A percentile compares a stretch with the other conserved stretches of the same genome.
Conservation (phyloP, 2,888 invertebrate species). For the Trichogramma dendrolimi region DNA sequence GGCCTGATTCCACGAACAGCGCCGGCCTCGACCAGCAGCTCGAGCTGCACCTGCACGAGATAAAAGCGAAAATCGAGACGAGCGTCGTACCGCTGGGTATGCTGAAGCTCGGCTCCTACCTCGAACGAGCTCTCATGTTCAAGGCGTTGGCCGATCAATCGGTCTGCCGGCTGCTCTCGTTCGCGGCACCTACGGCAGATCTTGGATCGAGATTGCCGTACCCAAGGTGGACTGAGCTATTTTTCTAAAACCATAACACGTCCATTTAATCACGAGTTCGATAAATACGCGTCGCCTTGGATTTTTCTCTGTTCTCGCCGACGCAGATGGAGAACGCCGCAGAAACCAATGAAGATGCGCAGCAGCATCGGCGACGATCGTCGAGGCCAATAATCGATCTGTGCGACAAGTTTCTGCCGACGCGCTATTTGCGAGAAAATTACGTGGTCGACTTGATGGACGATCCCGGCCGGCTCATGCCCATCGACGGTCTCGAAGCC, state of each 20-base stretch:
- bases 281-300: slow-evolving; percentile 14
- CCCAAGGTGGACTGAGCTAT: slow-evolving; percentile 46
- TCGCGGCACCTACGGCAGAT: slow-evolving; percentile 57
- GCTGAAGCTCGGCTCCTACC: slow-evolving; percentile 58
- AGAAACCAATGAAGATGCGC: too few species aligned
- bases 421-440: slow-evolving; percentile 58
- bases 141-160: slow-evolving; percentile 64
- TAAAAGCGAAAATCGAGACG: slow-evolving; percentile 46
- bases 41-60: slow-evolving; percentile 42
- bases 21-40: slow-evolving; percentile 38
- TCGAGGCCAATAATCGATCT: too few species aligned
- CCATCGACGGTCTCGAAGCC: slow-evolving; percentile 46
- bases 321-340: too few species aligned
- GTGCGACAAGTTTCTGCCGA: slow-evolving; percentile 46
- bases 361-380: too few species aligned
- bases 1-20: slow-evolving; percentile 31
- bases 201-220: slow-evolving; percentile 65
- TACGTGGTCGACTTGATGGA: slow-evolving; percentile 62
- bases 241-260: too few species aligned
- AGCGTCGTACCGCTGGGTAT: slow-evolving; percentile 60
- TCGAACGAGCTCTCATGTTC: slow-evolving; percentile 64
- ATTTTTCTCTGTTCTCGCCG: background rate
- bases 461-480: slow-evolving; percentile 53
- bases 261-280: too few species aligned
- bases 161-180: slow-evolving; percentile 61